These are phyloP conservation scores for Nesospiza acunhae DNA, from an alignment of 2,113 vertebrate genomes.

Conservation along the genomic window DNA sequence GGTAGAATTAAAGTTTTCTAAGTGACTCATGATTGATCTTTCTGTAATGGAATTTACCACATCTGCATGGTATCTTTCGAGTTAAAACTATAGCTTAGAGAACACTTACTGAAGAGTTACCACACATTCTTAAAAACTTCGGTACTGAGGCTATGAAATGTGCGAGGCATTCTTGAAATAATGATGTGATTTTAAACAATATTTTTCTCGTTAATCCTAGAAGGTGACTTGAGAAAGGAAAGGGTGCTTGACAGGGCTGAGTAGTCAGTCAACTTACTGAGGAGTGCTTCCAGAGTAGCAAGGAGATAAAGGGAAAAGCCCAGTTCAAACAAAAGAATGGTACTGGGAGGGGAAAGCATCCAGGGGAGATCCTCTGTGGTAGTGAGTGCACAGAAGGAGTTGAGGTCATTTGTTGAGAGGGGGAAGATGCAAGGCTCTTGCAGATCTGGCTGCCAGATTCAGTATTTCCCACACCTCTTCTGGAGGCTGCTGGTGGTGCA, in stretches of 20 bases:
- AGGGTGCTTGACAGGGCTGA: accelerated
- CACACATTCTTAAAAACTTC: background rate
- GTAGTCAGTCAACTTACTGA: background rate
- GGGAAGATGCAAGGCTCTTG: background rate
- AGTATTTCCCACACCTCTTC: background rate
- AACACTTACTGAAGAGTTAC: background rate
- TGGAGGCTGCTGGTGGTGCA: background rate
- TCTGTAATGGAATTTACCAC: background rate
- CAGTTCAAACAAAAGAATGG: background rate
- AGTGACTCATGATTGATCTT: background rate
- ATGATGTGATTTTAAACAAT: background rate
- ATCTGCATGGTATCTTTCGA: background rate
- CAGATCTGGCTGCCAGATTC: background rate
- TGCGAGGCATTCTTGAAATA: background rate
- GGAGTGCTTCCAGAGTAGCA: background rate
- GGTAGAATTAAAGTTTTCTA: background rate
- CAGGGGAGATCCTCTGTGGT: background rate
- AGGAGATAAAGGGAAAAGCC: background rate
- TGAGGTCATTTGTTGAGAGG: background rate
- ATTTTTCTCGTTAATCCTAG: background rate
- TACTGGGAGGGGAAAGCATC: background rate
- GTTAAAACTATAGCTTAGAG: background rate
- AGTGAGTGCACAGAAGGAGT: background rate
- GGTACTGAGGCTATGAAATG: background rate
- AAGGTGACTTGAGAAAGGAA: background rate